phyloP scores from a whole-genome alignment of 1,140 invertebrate genomes.

The Drosophila nasuta region DNA sequence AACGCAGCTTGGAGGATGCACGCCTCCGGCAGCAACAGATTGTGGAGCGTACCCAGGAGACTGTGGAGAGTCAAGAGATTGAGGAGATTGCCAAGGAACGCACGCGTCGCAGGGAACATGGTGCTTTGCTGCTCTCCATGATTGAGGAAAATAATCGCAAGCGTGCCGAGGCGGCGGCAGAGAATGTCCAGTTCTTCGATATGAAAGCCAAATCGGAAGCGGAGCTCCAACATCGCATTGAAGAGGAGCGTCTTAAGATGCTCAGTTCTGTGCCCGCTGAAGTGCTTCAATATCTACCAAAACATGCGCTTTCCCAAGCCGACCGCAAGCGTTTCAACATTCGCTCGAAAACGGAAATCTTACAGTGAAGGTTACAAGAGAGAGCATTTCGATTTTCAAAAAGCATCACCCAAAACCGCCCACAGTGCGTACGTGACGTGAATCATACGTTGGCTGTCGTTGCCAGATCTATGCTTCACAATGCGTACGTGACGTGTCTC shows the following conservation, averaged over 20 bases:
- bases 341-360: constrained; percentile 11
- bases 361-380: neutral
- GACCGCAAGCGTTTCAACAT: constrained; percentile 55
- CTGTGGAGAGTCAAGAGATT: neutral
- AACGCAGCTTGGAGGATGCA: constrained; percentile 34
- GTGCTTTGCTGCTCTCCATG: constrained; percentile 58
- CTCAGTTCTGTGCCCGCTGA: constrained; percentile 45
- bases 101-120: constrained; percentile 48
- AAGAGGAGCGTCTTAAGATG: constrained; percentile 55
- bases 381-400: constrained; percentile 24
- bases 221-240: constrained; percentile 40
- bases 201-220: constrained; percentile 50
- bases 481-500: constrained; percentile 66
- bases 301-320: constrained; percentile 46
- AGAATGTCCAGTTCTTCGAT: constrained; percentile 59
- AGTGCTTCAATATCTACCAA: constrained; percentile 62
- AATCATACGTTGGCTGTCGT: constrained; percentile 24
- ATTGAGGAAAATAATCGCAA: constrained; percentile 66
- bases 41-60: constrained; percentile 3
- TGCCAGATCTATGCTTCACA: constrained; percentile 16
- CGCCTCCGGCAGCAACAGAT: constrained; percentile 39
- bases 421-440: constrained; percentile 66
- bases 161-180: constrained; percentile 59
- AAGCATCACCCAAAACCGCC: constrained; percentile 38
- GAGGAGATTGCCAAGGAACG: constrained; percentile 29